These are phyloP conservation scores for Drosophila arawakana DNA, from an alignment of 1,140 invertebrate species.

Conservation along the genomic window DNA sequence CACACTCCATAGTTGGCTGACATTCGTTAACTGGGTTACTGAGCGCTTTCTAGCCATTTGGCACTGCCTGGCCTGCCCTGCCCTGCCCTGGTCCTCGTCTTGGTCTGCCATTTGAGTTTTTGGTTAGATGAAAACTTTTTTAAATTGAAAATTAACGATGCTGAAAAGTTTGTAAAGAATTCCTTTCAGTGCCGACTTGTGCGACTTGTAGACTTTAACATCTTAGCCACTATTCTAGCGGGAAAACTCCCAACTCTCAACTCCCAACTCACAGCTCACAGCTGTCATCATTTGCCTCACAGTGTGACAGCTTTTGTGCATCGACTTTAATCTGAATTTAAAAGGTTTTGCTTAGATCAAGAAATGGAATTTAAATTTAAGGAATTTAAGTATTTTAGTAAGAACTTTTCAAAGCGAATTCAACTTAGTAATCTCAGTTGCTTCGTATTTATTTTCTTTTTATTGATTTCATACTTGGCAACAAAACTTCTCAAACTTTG, in stretches of 20 bases:
- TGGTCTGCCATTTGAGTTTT: constrained; percentile 56
- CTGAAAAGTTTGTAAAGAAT: constrained; percentile 75
- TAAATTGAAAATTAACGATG: constrained; percentile 80
- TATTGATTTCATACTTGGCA: too few species aligned
- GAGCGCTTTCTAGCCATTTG: constrained; percentile 14
- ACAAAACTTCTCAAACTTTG: neutral
- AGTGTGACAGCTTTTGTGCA: constrained; percentile 27
- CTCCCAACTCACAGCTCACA: neutral
- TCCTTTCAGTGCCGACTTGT: constrained; percentile 43
- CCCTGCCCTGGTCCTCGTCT: constrained; percentile 8
- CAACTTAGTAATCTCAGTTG: too few species aligned
- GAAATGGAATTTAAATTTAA: too few species aligned
- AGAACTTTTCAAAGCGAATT: too few species aligned
- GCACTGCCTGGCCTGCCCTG: neutral
- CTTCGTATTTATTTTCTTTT: too few species aligned
- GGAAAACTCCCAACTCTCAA: neutral
- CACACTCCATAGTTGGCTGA: constrained; percentile 26
- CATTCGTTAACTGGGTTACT: constrained; percentile 53
- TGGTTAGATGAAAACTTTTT: constrained; percentile 72
- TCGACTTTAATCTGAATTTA: constrained; percentile 63
- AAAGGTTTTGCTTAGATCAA: constrained; percentile 1
- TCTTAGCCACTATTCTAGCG: constrained; percentile 5
- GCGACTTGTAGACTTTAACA: constrained; percentile 64
- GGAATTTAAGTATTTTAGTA: too few species aligned
- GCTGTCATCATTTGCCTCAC: constrained; percentile 45